Evolutionary conservation across 1,140 invertebrate species (phyloP), one percentile per base, ranked within the genome.

Genomic region (Argopecten irradians): DNA sequence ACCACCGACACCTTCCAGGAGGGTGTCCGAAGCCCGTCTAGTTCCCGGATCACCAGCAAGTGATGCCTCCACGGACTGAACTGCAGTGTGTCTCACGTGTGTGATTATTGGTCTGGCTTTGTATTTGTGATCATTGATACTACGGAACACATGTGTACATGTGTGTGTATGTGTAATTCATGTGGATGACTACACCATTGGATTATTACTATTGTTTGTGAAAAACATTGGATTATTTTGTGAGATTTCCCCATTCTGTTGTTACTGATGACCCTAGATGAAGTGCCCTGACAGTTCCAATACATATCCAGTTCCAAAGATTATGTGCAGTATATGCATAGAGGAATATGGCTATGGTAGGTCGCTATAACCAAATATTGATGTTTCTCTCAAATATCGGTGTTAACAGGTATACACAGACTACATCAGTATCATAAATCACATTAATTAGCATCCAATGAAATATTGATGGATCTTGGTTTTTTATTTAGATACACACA

Each of bases 261-360:
- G 55, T 71, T 22, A 71, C 55, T 71, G n/a, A 71, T 71, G 55
- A 71, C 55, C n/a, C 46, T 86, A 36, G 55, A 91, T 91, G 91
- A 92, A 91, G 89, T 90, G 91, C 84, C 83, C 89, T 34, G 87
- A 88, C 86, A 86, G 85, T 33, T 83, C 41, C 41, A 87, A 84
- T 46, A 87, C 34, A 35, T 89, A 90, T 82, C 85, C 86, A 84
- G 85, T 87, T 22, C 90, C 92, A 71, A 91, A 91, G 88, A 90
- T 91, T 83, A 91, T 92, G 89, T 93, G 93, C 86, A 93, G 93
- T 87, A 88, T 93, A 41, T 93, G 93, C 86, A 92, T 93, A 28
- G 93, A 93, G 91, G 93, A 93, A 89, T 92, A 92, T 43, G 91
- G 92, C 33, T 93, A 92, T 90, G 92, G 89, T 89, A 90, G 43